Base-by-base conservation (phyloP, 2,797 vertebrate genomes). In the Enteromius fasciolatus region DNA sequence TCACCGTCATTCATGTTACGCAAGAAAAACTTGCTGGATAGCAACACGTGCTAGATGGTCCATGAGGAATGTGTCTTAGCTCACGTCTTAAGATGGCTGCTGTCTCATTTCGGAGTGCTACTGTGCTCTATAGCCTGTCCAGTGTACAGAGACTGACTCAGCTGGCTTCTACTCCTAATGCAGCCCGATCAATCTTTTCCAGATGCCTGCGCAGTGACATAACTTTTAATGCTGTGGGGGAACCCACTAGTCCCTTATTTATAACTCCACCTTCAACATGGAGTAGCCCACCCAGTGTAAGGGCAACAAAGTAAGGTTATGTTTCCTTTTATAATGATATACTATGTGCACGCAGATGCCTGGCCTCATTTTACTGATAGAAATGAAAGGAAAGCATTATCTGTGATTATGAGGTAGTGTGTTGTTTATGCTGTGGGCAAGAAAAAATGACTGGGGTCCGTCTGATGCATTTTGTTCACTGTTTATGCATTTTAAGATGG, bases 1-100 rank as follows among this genome's bases (percentile, higher is more conserved):
- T 83, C 76, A 46, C 50, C 5, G 39, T n/a, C 18, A 63, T 44
- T 44, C 12, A 76, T 77, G 83, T 86, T 85, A 86, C 50, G 77
- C 90, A 92, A 91, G 86, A 84, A 74, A 87, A 94, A 94, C 93
- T 81, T 89, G 91, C 92, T 92, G 87, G 91, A 86, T 91, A 83
- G 86, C 83, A 89, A 84, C 87, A 86, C 86, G 82, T 91, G 86
- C 81, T 84, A 81, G 86, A 87, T 84, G 87, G 76, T 88, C 84
- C 86, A 86, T 54, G 85, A 87, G 88, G 87, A 92, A 91, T 87
- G 81, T 83, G 68, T 44, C 68, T 74, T 84, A 23, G 48, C 57
- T 69, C 73, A 78, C 48, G 7, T 79, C 20, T 48, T 68, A 76
- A 75, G 70, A 75, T 82, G 72, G 80, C 72, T 81, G 52, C n/a